These are phyloP conservation scores for Marcusenius ussheri DNA, from an alignment of 2,113 vertebrate species.

Conservation along the genomic window DNA sequence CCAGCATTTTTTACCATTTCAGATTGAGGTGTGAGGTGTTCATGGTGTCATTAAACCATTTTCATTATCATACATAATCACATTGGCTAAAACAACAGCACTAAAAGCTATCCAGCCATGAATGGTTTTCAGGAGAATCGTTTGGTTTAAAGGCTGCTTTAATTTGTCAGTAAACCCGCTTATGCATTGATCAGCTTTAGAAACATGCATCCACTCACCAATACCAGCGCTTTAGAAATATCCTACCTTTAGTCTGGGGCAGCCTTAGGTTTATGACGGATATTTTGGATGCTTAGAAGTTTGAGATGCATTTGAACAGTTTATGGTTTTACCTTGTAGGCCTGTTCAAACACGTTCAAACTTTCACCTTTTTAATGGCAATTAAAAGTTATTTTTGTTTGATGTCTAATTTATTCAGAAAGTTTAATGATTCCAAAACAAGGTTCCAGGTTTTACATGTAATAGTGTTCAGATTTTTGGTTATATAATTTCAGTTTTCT, in stretches of 20 bases:
- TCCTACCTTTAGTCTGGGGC: not conserved
- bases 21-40: not conserved
- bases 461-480: not conserved
- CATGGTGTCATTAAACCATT: not conserved
- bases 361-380: not conserved
- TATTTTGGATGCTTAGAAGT: not conserved
- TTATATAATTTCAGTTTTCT: not conserved
- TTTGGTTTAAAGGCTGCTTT: not conserved
- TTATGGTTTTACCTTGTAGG: not conserved
- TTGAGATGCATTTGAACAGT: not conserved
- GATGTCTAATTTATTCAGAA: not conserved
- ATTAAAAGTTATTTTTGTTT: not conserved
- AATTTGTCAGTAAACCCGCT: not conserved
- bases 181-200: not conserved
- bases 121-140: not conserved
- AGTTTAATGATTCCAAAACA: not conserved
- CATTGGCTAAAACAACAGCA: not conserved
- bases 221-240: not conserved
- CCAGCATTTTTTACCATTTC: not conserved
- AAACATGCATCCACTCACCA: not conserved
- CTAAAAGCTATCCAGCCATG: not conserved
- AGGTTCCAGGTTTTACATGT: not conserved
- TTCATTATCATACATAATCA: not conserved
- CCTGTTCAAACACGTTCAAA: not conserved
- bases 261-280: not conserved